Conservation (phyloP, 2,888 invertebrate genomes). For the Scelioninae gen. 1 region DNA sequence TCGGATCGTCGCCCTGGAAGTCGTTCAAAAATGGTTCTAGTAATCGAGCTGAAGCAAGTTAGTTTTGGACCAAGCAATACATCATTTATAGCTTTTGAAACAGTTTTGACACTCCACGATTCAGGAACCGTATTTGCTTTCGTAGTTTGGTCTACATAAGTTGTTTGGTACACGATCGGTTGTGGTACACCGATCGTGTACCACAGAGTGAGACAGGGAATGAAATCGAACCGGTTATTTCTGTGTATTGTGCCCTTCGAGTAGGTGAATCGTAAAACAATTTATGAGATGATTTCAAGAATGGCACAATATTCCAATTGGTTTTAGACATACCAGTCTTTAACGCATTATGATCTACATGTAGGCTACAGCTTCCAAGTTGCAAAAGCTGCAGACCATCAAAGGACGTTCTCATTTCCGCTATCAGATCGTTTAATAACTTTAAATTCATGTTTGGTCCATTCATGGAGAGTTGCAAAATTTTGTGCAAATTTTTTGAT, state of each 20-base stretch:
- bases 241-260: constrained; percentile 73
- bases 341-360: constrained; percentile 76
- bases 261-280: constrained; percentile 76
- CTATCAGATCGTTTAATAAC: constrained; percentile 52
- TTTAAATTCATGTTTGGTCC: constrained; percentile 72
- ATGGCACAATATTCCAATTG: constrained; percentile 70
- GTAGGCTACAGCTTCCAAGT: constrained; percentile 76
- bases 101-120: constrained; percentile 52
- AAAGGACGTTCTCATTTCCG: constrained; percentile 61
- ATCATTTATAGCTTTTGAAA: constrained; percentile 46
- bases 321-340: constrained; percentile 73
- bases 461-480: constrained; percentile 72
- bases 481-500: constrained; percentile 54
- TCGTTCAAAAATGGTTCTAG: constrained; percentile 69
- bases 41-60: constrained; percentile 57
- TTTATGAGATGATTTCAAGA: constrained; percentile 73
- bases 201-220: constrained; percentile 75
- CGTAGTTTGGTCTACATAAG: constrained; percentile 52
- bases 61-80: constrained; percentile 62
- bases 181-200: constrained; percentile 74
- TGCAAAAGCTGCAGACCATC: constrained; percentile 68
- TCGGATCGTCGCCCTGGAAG: constrained; percentile 67
- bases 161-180: constrained; percentile 68
- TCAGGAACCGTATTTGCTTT: constrained; percentile 9
- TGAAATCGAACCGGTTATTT: constrained; percentile 51